Base-by-base conservation (phyloP, 2,113 vertebrate species). In the Sebastes schlegelii region DNA sequence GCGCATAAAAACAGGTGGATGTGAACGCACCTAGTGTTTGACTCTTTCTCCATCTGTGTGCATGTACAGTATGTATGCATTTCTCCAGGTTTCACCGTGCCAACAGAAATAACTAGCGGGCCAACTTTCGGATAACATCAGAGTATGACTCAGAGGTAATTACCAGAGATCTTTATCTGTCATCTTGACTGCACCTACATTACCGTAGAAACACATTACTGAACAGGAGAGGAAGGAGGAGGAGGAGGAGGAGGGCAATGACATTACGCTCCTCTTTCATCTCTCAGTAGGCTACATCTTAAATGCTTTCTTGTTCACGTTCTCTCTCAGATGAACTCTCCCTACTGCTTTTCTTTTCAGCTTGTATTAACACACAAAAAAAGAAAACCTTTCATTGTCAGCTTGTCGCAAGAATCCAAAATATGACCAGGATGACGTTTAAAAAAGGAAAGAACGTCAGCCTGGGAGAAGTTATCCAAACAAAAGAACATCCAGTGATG, bases 101-200 rank as follows among this genome's bases (percentile, higher is more conserved):
- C 91, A 92, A 89, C 77, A 91, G 82, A 90, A 92, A 93, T 74
- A 92, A 83, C 48, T 8, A 46, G 45, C 19, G 77, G 65, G 83
- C 87, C 84, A 89, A 91, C 62, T 80, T 87, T 74, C 1, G 13
- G 92, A 93, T 94, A 91, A 90, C 81, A 93, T 92, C 89, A 79
- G 58, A 86, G 70, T 19, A 79, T 89, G 92, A 93, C 86, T 94
- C 91, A 91, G 71, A 78, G 85, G 73, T 89, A 93, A 94, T 89
- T 91, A 87, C 69, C 77, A 86, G 58, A 84, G 57, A 92, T 87
- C 84, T 92, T 43, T 85, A 93, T 88, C 81, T 81, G 71, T 80
- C 74, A 77, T 89, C 68, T 64, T 49, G 26, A 58, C 76, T 83
- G 80, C 61, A 82, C 77, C 85, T 92, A 80, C 65, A 83, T 86